Evolutionary conservation across 2,113 vertebrate species (phyloP).

Genomic region (Lophius piscatorius): DNA sequence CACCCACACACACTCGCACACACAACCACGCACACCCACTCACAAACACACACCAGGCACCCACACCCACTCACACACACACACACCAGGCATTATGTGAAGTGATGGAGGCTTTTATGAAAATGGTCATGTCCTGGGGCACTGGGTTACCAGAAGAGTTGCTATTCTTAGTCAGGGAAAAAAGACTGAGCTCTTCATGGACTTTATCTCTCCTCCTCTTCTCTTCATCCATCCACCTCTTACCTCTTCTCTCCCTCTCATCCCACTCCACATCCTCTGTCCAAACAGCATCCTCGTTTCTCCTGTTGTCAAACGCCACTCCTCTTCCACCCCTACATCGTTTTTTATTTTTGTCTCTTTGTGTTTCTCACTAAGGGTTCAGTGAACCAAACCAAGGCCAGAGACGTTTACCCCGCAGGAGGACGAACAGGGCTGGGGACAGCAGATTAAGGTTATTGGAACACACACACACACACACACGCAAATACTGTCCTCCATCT

Average conservation of each 20-base stretch:
- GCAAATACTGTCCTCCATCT: slow-evolving; percentile 26
- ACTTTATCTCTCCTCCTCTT: slow-evolving; percentile 49
- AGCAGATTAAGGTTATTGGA: slow-evolving; percentile 42
- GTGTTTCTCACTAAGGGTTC: slow-evolving; percentile 58
- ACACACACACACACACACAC: slow-evolving; percentile 32
- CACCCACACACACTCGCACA: slow-evolving; percentile 19
- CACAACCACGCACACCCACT: neutral
- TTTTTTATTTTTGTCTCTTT: slow-evolving; percentile 59
- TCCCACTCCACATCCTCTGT: slow-evolving; percentile 71
- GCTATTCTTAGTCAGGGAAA: slow-evolving; percentile 73
- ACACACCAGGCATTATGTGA: slow-evolving; percentile 49
- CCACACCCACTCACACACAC: slow-evolving; percentile 5
- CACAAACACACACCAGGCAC: neutral
- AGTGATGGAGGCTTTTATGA: slow-evolving; percentile 74
- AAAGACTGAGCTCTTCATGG: slow-evolving; percentile 46
- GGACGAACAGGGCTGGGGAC: slow-evolving; percentile 20
- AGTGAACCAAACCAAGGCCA: slow-evolving; percentile 63
- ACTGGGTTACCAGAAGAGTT: slow-evolving; percentile 74
- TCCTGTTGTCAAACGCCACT: slow-evolving; percentile 56
- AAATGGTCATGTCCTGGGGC: slow-evolving; percentile 72
- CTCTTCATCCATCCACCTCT: slow-evolving; percentile 46
- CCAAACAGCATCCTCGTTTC: slow-evolving; percentile 58
- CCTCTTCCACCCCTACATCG: slow-evolving; percentile 48
- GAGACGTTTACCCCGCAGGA: slow-evolving; percentile 58
- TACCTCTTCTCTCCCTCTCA: slow-evolving; percentile 46